Percentiles rank a stretch among this genome's conserved stretches.
Evolutionary conservation across 2,888 invertebrate species (phyloP).

Genomic region (Dioctria rufipes): DNA sequence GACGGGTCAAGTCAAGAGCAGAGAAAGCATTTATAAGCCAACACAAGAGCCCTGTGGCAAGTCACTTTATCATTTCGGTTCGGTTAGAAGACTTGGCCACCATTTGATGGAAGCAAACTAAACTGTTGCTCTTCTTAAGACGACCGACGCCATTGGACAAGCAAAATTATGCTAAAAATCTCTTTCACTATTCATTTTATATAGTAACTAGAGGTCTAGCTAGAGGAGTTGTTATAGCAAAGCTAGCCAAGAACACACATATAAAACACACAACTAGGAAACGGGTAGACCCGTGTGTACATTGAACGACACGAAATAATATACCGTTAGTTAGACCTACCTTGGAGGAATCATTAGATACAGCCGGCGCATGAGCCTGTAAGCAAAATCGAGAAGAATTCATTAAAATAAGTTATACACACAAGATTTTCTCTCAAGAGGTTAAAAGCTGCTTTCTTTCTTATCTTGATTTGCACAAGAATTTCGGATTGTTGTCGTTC

Average conservation of each 20-base stretch:
- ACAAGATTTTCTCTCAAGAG: constrained; percentile 42
- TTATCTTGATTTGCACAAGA: constrained; percentile 43
- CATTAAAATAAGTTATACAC: constrained; percentile 28
- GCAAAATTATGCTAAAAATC: background rate
- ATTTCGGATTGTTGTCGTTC: constrained; percentile 35
- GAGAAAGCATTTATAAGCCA: constrained; percentile 29
- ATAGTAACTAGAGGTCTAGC: background rate
- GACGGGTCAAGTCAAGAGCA: constrained; percentile 37
- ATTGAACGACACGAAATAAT: constrained; percentile 43
- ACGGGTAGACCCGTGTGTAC: constrained; percentile 37
- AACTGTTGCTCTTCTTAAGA: background rate
- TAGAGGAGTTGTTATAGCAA: background rate
- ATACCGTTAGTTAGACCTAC: constrained; percentile 51
- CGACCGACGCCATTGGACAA: background rate
- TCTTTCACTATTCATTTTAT: background rate
- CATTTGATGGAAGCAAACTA: background rate
- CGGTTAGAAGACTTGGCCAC: background rate
- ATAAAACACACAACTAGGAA: constrained; percentile 1
- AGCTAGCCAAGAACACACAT: background rate
- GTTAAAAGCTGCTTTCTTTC: constrained; percentile 34
- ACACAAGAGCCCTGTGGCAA: constrained; percentile 38
- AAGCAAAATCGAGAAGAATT: constrained; percentile 54
- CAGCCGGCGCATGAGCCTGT: constrained; percentile 59
- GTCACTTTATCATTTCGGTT: constrained; percentile 39
- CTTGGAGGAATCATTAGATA: constrained; percentile 57